These are phyloP conservation scores for Azorinus chamasolen DNA, from an alignment of 2,888 invertebrate species.

Conservation along the genomic window DNA sequence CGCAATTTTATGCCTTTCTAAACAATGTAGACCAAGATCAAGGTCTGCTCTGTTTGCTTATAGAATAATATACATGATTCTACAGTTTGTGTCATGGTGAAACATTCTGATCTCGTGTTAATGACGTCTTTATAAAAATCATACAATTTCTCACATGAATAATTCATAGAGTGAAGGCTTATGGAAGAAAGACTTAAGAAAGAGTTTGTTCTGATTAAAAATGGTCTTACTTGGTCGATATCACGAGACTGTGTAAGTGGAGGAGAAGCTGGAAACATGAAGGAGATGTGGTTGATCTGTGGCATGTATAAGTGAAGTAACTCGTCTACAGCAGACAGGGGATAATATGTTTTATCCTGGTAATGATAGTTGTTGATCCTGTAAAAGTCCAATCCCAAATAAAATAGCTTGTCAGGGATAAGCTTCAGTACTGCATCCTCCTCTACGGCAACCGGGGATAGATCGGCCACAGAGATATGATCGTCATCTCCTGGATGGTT, in stretches of 20 bases:
- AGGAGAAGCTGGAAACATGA: conserved; percentile 91
- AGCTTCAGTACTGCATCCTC: conserved; percentile 55
- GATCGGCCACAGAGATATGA: conserved; percentile 83
- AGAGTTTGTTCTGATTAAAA: no score
- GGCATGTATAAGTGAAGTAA: conserved; percentile 90
- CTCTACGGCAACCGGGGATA: conserved; percentile 86
- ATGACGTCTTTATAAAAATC: no score
- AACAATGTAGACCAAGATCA: no score
- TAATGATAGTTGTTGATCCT: conserved; percentile 93
- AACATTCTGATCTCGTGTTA: no score
- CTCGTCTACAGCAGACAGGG: conserved; percentile 87
- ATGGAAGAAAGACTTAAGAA: no score
- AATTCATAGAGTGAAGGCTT: no score
- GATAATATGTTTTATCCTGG: conserved; percentile 89
- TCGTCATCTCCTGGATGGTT: conserved; percentile 89
- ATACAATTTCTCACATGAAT: no score
- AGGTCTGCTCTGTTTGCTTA: no score
- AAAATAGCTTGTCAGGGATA: conserved; percentile 92
- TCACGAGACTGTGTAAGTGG: conserved; percentile 90
- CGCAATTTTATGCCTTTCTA: no score
- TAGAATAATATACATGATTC: no score
- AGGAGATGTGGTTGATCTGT: conserved; percentile 95
- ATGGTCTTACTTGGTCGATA: conserved; percentile 86
- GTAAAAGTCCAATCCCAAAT: conserved; percentile 95
- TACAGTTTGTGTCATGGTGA: no score